Conservation (phyloP, 1,140 invertebrate species). For the Diachasma alloeum region DNA sequence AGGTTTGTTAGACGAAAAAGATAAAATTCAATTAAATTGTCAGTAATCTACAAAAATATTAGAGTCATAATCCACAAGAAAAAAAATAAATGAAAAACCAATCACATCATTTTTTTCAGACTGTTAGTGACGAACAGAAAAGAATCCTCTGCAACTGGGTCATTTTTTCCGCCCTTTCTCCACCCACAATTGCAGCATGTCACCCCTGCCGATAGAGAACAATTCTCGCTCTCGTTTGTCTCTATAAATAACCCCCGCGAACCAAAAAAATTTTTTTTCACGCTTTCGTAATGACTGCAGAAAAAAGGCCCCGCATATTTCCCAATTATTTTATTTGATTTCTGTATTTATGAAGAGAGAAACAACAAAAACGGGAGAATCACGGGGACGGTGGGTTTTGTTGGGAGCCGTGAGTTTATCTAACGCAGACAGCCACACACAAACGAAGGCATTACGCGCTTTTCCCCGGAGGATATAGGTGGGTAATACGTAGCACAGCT, state of each 20-base stretch:
- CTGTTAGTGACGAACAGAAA: neutral
- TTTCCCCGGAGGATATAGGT: neutral
- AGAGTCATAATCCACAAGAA: no score
- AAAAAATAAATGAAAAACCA: neutral
- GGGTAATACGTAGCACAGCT: neutral
- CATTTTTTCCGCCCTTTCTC: neutral
- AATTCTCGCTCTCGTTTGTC: neutral
- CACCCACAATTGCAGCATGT: neutral
- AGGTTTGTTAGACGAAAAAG: no score
- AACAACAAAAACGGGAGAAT: neutral
- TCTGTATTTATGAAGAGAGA: neutral
- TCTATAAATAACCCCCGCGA: neutral
- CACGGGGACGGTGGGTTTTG: neutral
- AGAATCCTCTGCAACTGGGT: neutral
- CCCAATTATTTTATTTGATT: neutral
- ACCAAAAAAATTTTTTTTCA: neutral
- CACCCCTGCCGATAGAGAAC: neutral
- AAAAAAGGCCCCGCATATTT: neutral
- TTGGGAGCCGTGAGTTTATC: neutral
- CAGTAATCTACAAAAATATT: no score
- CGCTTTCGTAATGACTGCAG: neutral
- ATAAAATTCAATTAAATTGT: no score
- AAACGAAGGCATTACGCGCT: constrained; percentile 7
- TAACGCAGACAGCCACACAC: neutral
- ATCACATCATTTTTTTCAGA: neutral